Evolutionary conservation across 2,113 vertebrate genomes (phyloP).

Genomic region (Oriolus oriolus): DNA sequence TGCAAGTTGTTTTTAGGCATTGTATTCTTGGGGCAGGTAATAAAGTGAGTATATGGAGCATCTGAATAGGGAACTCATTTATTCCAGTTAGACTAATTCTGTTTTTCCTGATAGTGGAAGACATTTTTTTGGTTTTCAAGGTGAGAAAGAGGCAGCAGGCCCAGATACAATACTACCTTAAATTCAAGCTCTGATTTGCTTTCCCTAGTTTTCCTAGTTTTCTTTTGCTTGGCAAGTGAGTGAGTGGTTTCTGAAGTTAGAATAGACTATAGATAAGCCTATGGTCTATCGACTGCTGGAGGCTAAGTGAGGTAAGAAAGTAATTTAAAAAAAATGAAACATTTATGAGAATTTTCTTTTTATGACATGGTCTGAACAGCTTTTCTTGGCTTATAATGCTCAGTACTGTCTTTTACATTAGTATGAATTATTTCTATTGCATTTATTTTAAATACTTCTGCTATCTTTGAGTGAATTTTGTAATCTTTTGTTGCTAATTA

Average conservation of each 20-base stretch:
- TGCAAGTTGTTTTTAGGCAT: not conserved
- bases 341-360: constrained; percentile 35
- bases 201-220: not conserved
- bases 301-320: constrained; percentile 12
- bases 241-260: not conserved
- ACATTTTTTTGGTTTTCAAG: not conserved
- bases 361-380: not conserved
- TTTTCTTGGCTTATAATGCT: not conserved
- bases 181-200: not conserved
- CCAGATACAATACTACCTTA: not conserved
- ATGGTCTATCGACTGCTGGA: not conserved
- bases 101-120: not conserved
- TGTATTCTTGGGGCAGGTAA: not conserved
- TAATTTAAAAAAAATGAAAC: not conserved
- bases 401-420: not conserved
- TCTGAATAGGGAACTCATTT: not conserved
- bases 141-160: not conserved
- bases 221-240: not conserved
- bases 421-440: not conserved
- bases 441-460: not conserved
- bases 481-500: not conserved
- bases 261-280: not conserved
- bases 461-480: not conserved
- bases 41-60: not conserved
- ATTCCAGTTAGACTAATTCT: not conserved